Evolutionary conservation across 2,797 vertebrate species (phyloP), one percentile per base, ranked within the genome.

Genomic region (Smutsia gigantea): DNA sequence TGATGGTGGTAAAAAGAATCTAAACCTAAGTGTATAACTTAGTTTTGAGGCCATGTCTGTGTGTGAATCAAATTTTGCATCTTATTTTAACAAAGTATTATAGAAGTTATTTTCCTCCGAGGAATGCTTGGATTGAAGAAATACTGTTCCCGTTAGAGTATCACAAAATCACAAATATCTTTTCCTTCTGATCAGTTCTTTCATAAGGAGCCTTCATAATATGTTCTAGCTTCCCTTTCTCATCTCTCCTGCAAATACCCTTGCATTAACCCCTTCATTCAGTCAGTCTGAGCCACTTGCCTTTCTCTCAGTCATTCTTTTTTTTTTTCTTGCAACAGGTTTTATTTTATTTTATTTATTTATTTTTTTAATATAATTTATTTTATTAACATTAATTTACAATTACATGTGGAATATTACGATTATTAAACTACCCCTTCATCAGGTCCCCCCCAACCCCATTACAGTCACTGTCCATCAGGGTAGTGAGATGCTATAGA

Each of bases 101-200:
- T 72, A 71, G 66, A 81, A 55, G 37, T 90, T 93, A 66, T 51
- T 82, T 97, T 88, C 34, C 71, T 94, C 89, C 83, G 86, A 49
- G 57, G 68, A 95, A 82, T 92, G 51, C 15, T 66, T 87, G 51
- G 23, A 2, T 94, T 83, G n/a, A 88, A 89, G 72, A 95, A 95
- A 68, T 25, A 49, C 29, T 19, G 5, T 88, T 74, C 15, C 51
- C 66, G 84, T 88, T 93, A 46, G 12, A 77, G 15, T 84, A 59
- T 93, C 25, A 78, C 51, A 72, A 75, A 59, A 55, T 86, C 29
- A 90, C 29, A 77, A 77, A 83, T 78, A 57, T 37, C 57, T 49
- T 81, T 72, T 81, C 83, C 57, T 69, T 90, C 46, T 86, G 64
- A 55, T 91, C 49, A 69, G 39, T 51, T 94, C 46, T 94, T 95